Evolutionary conservation across 2,888 invertebrate genomes (phyloP), one percentile per base, ranked within the genome.

Genomic region (Encarsia formosa): DNA sequence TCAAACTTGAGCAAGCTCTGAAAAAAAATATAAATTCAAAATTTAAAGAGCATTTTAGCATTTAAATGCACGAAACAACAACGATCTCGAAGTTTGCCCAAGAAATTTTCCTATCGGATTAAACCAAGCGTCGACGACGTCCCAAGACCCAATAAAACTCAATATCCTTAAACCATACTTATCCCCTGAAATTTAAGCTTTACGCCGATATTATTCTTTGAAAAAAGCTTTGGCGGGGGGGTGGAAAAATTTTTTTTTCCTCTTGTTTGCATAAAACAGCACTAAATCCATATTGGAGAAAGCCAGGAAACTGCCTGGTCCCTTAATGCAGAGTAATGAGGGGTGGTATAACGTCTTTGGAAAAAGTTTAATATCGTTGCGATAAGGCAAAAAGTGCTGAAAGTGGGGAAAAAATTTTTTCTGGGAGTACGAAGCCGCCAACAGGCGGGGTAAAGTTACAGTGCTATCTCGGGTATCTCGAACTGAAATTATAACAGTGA

Each of bases 201-300:
- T 26, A 32, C 3, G 26, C 35, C 22, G 43, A 24, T 48, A 48
- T 48, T 44, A 48, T 44, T 44, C 39, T 29, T 44, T 22, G 16
- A 19, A 18, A 37, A 45, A 23, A 26, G 26, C 26, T 26, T 26
- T 26, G 11, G 26, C 8, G 26, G 11, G 26, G 5, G 26, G 5
- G 11, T 5, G 11, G 26, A 8, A 11, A 11, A 26, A 11, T 26
- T 5, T 26, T 5, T 11, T 22, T 23, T 26, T 23, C 44, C 47
- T 39, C 22, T 5, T 18, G 37, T 51, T 51, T 55, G 35, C 48
- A 55, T 51, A 45, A 51, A 55, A 54, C 16, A 24, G 35, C 31
- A 26, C 48, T 55, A 55, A 55, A 51, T 49, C 38, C 48, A 55
- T 51, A 54, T 55, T 20, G 47, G 16, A 11, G 20, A 29, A 15